Percentiles rank a stretch among this genome's conserved stretches.
Evolutionary conservation across 2,888 invertebrate species (phyloP).

Genomic region (Mactromeris polynyma): DNA sequence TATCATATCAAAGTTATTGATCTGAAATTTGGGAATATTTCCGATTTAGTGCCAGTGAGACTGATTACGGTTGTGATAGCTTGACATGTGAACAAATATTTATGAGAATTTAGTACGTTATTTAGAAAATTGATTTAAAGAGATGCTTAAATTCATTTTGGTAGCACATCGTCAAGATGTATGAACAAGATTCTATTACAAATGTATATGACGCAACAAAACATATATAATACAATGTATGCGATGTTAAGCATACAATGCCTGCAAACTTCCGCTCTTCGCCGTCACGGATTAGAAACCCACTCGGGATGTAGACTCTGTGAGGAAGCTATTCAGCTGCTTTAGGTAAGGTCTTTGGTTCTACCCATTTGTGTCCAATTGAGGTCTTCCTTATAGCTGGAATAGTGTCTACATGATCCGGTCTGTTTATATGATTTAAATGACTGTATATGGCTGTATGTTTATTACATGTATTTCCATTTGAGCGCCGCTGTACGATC

Average conservation of each 20-base stretch:
- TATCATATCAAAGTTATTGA: constrained; percentile 28
- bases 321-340: background rate
- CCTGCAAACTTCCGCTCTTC: too few relatives aligned
- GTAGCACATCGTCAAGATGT: too few relatives aligned
- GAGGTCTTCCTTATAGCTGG: background rate
- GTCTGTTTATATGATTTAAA: too few relatives aligned
- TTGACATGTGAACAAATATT: constrained; percentile 13
- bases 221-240: too few relatives aligned
- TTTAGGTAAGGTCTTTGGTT: background rate
- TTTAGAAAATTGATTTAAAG: constrained; percentile 13
- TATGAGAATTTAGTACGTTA: constrained; percentile 1
- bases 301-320: too few relatives aligned
- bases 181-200: too few relatives aligned
- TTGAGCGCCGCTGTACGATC: too few relatives aligned
- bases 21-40: constrained; percentile 18
- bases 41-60: background rate
- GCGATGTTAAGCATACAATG: too few relatives aligned
- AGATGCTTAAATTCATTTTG: background rate
- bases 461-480: too few relatives aligned
- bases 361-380: background rate
- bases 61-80: background rate
- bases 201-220: too few relatives aligned
- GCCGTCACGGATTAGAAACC: too few relatives aligned
- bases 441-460: background rate
- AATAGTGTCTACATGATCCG: too few relatives aligned